Base-by-base conservation (phyloP, 2,113 vertebrate genomes). In the Phaethon lepturus region DNA sequence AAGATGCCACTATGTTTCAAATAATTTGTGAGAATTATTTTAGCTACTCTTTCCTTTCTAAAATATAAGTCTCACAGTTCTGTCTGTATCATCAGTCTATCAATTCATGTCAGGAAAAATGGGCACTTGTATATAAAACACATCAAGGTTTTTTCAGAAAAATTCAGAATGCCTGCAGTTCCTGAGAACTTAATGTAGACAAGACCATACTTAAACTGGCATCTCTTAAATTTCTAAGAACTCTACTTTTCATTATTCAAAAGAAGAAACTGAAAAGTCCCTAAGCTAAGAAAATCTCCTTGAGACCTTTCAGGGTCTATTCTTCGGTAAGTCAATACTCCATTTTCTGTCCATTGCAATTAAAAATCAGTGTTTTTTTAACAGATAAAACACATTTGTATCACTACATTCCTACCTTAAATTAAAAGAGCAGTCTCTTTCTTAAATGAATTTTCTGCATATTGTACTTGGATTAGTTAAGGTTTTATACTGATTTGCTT, bases 381-480 rank as follows among this genome's bases (percentile, higher is more conserved):
- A 47, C 64, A 82, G 58, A 52, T 29, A 58, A 67, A 90, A 68
- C 31, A n/a, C 23, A 4, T 92, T 88, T 53, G 23, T 86, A 12
- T 92, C 28, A 7, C 47, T 59, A 10, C 38, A 33, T 49, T 56
- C 25, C 20, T 44, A 8, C 45, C 53, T 10, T n/a, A 23, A 83
- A 80, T 77, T 74, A 73, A 91, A 90, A 6, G 28, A 76, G 7
- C n/a, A 19, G 0, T 66, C 44, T 87, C 73, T 58, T 74, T 58
- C 42, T 91, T 64, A 29, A 62, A 25, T 78, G 15, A 45, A 62
- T 93, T 94, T 87, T 91, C 87, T 85, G 64, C 45, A 53, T 68
- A 6, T 69, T 93, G 29, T 63, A 20, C 35, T 63, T 85, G 53
- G 40, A 77, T 90, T 88, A 77, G 13, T 38, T 24, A 8, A 33